A percentile compares a stretch with the other conserved stretches of the same genome.
phyloP scores from a whole-genome alignment of 2,888 invertebrate species.

The Cryptocephalus primarius region DNA sequence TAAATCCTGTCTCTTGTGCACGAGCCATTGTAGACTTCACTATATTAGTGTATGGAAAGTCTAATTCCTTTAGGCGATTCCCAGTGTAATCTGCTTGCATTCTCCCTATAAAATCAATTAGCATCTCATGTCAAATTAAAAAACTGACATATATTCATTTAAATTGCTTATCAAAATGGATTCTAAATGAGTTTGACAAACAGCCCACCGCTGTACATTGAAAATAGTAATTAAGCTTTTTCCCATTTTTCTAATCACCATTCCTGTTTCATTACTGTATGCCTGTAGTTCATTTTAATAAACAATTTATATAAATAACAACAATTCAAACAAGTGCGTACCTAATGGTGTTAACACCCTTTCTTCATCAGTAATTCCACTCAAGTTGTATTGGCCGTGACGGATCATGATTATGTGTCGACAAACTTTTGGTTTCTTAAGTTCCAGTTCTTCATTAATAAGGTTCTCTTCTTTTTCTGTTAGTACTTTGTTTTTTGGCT shows the following conservation, averaged over 20 bases:
- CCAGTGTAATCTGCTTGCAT: conserved; percentile 83
- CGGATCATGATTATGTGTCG: conserved; percentile 84
- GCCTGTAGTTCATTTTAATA: too few relatives aligned
- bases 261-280: too few relatives aligned
- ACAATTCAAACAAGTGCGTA: conserved; percentile 27
- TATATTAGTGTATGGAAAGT: conserved; percentile 68
- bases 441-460: conserved; percentile 55
- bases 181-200: too few relatives aligned
- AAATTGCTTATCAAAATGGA: too few relatives aligned
- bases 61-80: conserved; percentile 62
- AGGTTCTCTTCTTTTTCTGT: conserved; percentile 53
- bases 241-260: too few relatives aligned
- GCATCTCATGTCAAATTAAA: too few relatives aligned
- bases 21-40: conserved; percentile 87
- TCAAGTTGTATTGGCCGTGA: conserved; percentile 87
- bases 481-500: conserved; percentile 40
- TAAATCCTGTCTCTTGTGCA: conserved; percentile 81
- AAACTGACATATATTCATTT: too few relatives aligned
- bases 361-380: conserved; percentile 60
- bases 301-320: too few relatives aligned
- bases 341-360: conserved; percentile 73
- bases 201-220: too few relatives aligned
- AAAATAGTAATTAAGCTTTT: too few relatives aligned
- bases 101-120: conserved; percentile 46
- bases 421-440: conserved; percentile 48